Conservation (phyloP, 2,888 invertebrate genomes). For the Sphaerophoria taeniata region DNA sequence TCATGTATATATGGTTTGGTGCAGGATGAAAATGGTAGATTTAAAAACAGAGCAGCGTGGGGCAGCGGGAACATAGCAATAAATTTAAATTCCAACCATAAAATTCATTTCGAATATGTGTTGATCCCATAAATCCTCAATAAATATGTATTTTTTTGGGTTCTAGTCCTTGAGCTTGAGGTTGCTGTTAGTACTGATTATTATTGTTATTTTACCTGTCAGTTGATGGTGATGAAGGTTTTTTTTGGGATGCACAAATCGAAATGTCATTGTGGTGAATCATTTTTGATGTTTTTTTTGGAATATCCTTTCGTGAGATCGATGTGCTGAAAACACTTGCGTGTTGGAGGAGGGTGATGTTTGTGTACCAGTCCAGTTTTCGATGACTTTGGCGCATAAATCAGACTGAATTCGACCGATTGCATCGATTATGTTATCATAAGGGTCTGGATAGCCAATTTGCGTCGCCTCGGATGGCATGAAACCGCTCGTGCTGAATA, state of each 20-base stretch:
- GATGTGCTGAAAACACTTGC: not conserved
- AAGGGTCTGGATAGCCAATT: too few species aligned
- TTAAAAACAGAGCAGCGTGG: not conserved
- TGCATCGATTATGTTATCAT: too few species aligned
- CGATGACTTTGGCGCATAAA: too few species aligned
- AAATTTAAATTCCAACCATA: constrained; percentile 71
- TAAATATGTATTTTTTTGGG: constrained; percentile 56
- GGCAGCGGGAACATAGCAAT: constrained; percentile 36
- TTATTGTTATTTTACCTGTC: constrained; percentile 51
- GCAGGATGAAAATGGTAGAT: not conserved
- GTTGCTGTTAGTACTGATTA: constrained; percentile 43
- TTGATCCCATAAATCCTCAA: constrained; percentile 72
- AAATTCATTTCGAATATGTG: constrained; percentile 72
- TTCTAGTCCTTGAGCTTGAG: constrained; percentile 10
- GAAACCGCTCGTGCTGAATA: too few species aligned
- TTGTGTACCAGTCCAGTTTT: too few species aligned
- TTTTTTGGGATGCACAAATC: constrained; percentile 29
- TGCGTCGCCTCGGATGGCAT: too few species aligned
- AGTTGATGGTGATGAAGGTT: constrained; percentile 26
- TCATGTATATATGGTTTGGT: not conserved
- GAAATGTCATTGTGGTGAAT: not conserved
- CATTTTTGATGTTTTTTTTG: constrained; percentile 38
- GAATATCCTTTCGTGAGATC: constrained; percentile 27
- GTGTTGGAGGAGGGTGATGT: too few species aligned
- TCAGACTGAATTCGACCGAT: too few species aligned